phyloP scores from a whole-genome alignment of 2,888 invertebrate species.

The Crossocerus cetratus region DNA sequence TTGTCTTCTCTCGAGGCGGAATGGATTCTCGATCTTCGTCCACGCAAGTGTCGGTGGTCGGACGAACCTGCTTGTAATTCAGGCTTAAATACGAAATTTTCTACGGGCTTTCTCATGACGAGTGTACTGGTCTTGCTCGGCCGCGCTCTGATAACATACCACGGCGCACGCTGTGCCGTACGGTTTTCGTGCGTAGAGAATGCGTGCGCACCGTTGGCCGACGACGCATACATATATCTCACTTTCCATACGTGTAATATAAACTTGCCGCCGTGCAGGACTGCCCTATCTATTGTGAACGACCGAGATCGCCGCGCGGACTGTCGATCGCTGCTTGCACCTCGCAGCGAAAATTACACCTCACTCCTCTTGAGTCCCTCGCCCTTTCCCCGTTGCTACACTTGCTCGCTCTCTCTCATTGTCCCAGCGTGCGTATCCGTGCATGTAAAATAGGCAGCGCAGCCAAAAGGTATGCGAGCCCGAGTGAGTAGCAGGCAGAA shows the following conservation, averaged over 20 bases:
- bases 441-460: neutral
- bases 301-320: slow-evolving; percentile 67
- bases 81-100: neutral
- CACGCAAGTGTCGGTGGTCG: too few relatives aligned
- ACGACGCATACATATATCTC: neutral
- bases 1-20: neutral
- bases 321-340: slow-evolving; percentile 68
- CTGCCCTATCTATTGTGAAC: slow-evolving; percentile 16
- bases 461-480: neutral
- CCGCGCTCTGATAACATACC: neutral
- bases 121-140: too few relatives aligned
- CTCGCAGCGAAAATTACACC: slow-evolving; percentile 67
- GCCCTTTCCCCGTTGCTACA: slow-evolving; percentile 55
- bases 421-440: neutral
- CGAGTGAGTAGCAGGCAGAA: too few relatives aligned
- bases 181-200: neutral
- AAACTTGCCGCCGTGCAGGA: slow-evolving; percentile 21
- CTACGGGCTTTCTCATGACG: too few relatives aligned
- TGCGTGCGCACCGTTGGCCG: too few relatives aligned
- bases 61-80: neutral
- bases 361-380: slow-evolving; percentile 59
- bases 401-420: neutral
- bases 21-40: neutral
- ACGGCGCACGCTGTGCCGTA: neutral
- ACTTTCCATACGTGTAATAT: slow-evolving; percentile 20